Evolutionary conservation across 1,140 invertebrate species (phyloP), one percentile per base, ranked within the genome.

Genomic region (Plectrocnemia conspersa): DNA sequence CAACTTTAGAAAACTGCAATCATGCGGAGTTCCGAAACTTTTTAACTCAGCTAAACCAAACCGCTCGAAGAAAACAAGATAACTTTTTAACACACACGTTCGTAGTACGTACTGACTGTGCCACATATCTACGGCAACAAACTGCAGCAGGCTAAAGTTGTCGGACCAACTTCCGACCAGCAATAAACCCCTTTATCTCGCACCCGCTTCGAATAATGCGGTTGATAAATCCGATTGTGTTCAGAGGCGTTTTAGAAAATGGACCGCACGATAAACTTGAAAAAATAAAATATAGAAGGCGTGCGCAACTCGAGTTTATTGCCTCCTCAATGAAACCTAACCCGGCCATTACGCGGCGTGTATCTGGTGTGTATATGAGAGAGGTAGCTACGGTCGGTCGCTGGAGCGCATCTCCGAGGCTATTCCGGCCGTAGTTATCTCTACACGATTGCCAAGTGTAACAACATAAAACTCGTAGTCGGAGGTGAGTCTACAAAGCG

Each of bases 151-250:
- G 41, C 32, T 36, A 44, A 49, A 52, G 48, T 52, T 40, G 27
- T 45, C 48, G 24, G 22, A 50, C 48, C 56, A 49, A 59, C 57
- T 59, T 50, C 57, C 50, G n/a, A 59, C 54, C 44, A 47, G 57
- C 47, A 59, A 54, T 59, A 59, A 59, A 59, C 52, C 46, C 18
- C 27, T 52, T 59, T 59, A 59, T 59, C 57, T 59, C 24, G 46
- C 49, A 52, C 33, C n/a, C n/a, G n/a, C n/a, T n/a, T n/a, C n/a
- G n/a, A n/a, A n/a, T n/a, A n/a, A n/a, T n/a, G n/a, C n/a, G n/a
- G n/a, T n/a, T n/a, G n/a, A n/a, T n/a, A n/a, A n/a, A n/a, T n/a
- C n/a, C n/a, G n/a, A n/a, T n/a, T n/a, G n/a, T n/a, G n/a, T n/a
- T n/a, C n/a, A 46, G 38, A 46, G 53, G 33, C 46, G 35, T 23